Conservation (phyloP, 1,140 invertebrate genomes). For the Hyposmocoma kahamanoa region DNA sequence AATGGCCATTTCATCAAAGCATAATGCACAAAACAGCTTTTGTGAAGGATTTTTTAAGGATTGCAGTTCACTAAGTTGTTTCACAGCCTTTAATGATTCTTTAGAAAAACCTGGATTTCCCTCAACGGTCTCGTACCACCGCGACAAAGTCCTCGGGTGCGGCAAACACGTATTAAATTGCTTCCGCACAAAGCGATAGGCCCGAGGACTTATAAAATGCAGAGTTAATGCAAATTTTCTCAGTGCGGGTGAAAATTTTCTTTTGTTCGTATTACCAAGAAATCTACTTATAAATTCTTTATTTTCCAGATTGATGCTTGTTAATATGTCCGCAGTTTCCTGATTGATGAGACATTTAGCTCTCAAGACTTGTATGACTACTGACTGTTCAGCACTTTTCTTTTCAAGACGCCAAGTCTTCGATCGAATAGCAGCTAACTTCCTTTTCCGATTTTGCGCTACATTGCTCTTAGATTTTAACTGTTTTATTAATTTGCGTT, state of each 20-base stretch:
- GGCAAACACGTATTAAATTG: slow-evolving; percentile 29
- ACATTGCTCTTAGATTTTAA: too few species aligned
- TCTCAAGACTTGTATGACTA: too few species aligned
- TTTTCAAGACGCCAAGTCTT: too few species aligned
- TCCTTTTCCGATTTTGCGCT: too few species aligned
- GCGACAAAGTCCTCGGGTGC: slow-evolving; percentile 24
- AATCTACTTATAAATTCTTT: too few species aligned
- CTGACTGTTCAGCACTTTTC: too few species aligned
- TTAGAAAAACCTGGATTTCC: slow-evolving; percentile 22
- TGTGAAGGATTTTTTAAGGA: background rate
- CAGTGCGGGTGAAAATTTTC: slow-evolving; percentile 16
- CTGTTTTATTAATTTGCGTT: too few species aligned
- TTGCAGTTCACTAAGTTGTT: slow-evolving; percentile 7
- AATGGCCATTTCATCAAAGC: slow-evolving; percentile 30
- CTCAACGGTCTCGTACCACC: slow-evolving; percentile 33
- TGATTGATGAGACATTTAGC: too few species aligned
- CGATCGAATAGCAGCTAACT: too few species aligned
- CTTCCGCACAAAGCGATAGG: slow-evolving; percentile 25
- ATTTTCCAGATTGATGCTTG: too few species aligned
- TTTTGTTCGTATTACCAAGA: too few species aligned
- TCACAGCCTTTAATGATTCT: slow-evolving; percentile 18
- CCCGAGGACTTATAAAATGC: slow-evolving; percentile 32
- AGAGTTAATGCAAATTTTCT: slow-evolving; percentile 31
- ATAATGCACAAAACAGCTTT: slow-evolving; percentile 15
- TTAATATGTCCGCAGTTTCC: too few species aligned